phyloP scores from a whole-genome alignment of 2,797 vertebrate species.

The Lacerta viridis region DNA sequence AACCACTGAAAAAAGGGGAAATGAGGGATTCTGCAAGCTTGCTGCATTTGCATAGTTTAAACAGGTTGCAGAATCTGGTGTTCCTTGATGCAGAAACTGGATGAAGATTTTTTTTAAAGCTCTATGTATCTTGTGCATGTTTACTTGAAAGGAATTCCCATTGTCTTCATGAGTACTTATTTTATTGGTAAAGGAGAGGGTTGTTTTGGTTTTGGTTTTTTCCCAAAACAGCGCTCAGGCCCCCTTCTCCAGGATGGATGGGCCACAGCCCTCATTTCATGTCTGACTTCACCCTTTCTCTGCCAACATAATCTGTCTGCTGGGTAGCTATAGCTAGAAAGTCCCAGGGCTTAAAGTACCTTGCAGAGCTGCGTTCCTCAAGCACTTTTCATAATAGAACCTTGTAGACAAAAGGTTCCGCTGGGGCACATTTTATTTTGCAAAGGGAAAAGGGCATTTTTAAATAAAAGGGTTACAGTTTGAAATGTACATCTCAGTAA shows the following conservation, averaged over 20 bases:
- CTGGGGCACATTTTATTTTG: slow-evolving; percentile 2
- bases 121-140: neutral
- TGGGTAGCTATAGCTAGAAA: neutral
- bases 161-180: neutral
- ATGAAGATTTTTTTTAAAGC: neutral
- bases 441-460: slow-evolving; percentile 21
- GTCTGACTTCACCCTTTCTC: neutral
- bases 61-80: neutral
- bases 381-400: slow-evolving; percentile 12
- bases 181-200: no score
- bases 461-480: neutral
- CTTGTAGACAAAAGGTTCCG: slow-evolving; percentile 1
- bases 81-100: neutral
- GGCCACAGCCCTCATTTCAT: neutral
- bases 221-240: neutral
- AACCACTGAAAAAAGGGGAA: neutral
- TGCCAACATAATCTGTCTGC: slow-evolving; percentile 66
- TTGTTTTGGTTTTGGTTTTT: no score
- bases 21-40: neutral
- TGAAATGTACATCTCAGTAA: neutral
- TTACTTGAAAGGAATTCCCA: neutral
- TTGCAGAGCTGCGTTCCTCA: neutral
- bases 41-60: no score
- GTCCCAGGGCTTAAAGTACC: no score
- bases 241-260: neutral